Percentiles rank a stretch among this genome's conserved stretches.
Evolutionary conservation across 37 sponge, comb jelly and placozoan genomes (phyloP).

Genomic region (Mnemiopsis leidyi): DNA sequence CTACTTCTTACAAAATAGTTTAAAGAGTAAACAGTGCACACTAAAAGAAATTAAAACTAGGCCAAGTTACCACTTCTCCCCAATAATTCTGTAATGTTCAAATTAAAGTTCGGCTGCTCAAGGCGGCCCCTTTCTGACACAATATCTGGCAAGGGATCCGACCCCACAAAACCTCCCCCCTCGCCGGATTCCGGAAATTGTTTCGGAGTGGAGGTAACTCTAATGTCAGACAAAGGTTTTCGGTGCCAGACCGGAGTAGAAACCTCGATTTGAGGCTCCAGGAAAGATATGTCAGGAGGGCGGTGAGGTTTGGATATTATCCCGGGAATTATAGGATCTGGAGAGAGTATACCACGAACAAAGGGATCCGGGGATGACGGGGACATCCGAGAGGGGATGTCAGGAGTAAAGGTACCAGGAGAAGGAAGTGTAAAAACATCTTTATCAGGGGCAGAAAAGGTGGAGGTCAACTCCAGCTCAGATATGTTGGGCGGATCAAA

Average conservation of each 20-base stretch:
- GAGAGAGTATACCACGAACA: not conserved
- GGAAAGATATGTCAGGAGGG: not conserved
- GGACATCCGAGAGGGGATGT: not conserved
- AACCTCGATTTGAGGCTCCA: not conserved
- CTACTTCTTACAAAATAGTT: too few species aligned
- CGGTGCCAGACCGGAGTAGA: not conserved
- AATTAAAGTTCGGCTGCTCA: constrained; percentile 25
- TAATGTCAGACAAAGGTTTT: not conserved
- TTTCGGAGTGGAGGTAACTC: not conserved
- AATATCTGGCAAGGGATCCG: not conserved
- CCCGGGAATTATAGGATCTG: not conserved
- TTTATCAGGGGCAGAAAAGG: too few species aligned
- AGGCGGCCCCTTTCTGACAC: not conserved
- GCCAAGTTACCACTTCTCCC: not conserved
- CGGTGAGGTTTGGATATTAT: not conserved
- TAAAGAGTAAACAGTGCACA: not conserved
- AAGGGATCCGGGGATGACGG: not conserved
- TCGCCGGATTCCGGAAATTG: not conserved
- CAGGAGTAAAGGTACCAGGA: not conserved
- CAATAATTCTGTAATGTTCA: not conserved
- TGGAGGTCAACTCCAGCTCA: not conserved
- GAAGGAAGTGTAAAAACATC: not conserved
- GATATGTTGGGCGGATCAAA: not conserved
- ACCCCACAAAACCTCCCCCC: not conserved
- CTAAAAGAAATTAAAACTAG: not conserved